A percentile compares a stretch with the other conserved stretches of the same genome.
These are phyloP conservation scores for Gymnorhina tibicen DNA, from an alignment of 2,113 vertebrate species.

Conservation along the genomic window DNA sequence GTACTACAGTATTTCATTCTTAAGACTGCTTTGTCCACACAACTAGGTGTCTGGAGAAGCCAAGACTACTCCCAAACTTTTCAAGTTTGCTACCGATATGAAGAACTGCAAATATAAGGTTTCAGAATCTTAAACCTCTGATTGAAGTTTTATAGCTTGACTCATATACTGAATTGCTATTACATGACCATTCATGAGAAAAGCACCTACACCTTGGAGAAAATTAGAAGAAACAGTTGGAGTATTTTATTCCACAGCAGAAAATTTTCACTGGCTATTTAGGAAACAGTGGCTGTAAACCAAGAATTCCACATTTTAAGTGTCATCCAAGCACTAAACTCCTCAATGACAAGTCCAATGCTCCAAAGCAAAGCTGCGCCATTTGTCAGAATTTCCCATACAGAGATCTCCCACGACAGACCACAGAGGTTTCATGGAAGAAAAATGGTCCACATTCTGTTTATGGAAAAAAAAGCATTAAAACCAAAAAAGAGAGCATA, in stretches of 20 bases:
- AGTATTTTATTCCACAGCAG: background rate
- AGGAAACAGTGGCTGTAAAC: background rate
- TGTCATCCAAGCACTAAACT: background rate
- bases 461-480: background rate
- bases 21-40: background rate
- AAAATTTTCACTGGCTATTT: background rate
- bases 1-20: background rate
- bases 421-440: background rate
- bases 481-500: background rate
- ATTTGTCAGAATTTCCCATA: background rate
- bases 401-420: background rate
- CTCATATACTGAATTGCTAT: background rate
- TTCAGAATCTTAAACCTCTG: background rate
- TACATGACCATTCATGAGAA: background rate
- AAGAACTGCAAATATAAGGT: background rate
- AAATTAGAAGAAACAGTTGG: background rate
- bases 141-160: background rate
- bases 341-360: background rate
- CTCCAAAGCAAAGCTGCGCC: background rate
- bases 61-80: background rate
- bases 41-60: background rate
- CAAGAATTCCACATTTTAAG: background rate
- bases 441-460: background rate
- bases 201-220: background rate
- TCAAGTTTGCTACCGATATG: background rate